Percentiles rank a stretch among this genome's conserved stretches.
Conservation (phyloP, 2,797 vertebrate species). For the Sus cebifrons region DNA sequence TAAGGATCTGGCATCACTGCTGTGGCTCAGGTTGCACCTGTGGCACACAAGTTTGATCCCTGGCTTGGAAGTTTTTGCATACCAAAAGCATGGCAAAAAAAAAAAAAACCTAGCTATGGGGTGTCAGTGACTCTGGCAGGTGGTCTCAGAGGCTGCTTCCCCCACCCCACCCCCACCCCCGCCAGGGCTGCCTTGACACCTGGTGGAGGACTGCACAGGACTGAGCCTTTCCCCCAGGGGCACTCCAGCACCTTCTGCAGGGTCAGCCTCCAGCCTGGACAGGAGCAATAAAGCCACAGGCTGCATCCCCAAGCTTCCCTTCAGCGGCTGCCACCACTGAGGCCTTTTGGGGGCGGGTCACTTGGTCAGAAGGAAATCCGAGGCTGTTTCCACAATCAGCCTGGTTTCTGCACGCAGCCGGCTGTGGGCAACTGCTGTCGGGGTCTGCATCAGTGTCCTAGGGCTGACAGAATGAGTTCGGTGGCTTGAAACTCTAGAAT, state of each 20-base stretch:
- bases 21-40: no score
- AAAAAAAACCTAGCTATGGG: no score
- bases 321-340: not conserved
- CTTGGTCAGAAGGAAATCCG: accelerated
- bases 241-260: not conserved
- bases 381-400: accelerated
- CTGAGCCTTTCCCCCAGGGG: accelerated
- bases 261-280: not conserved
- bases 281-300: not conserved
- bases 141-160: not conserved
- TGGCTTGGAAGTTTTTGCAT: no score
- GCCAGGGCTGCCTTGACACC: not conserved
- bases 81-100: no score
- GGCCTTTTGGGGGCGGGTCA: not conserved
- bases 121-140: not conserved
- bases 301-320: not conserved
- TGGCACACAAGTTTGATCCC: no score
- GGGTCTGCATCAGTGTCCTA: not conserved
- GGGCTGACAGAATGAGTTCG: accelerated
- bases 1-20: no score
- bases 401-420: not conserved
- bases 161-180: no score
- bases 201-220: not conserved
- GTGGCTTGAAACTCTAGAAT: not conserved
- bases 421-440: not conserved